Conservation (phyloP, 2,797 vertebrate genomes). For the Scomberomorus guttatus region DNA sequence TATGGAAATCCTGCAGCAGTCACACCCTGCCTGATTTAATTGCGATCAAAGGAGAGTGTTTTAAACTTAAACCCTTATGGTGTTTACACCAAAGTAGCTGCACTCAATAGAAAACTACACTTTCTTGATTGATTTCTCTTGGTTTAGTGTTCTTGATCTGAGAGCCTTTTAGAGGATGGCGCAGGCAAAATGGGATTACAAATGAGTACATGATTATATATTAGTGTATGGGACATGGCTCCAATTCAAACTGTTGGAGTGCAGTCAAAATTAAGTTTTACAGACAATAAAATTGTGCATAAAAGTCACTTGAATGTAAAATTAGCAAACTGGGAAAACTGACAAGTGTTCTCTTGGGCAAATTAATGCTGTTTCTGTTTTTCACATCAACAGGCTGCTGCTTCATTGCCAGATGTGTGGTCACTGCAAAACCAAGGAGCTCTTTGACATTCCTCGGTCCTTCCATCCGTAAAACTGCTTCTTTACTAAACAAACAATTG, state of each 20-base stretch:
- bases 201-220: neutral
- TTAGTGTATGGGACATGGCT: neutral
- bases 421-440: slow-evolving; percentile 11
- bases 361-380: slow-evolving; percentile 7
- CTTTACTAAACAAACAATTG: neutral
- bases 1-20: slow-evolving; percentile 46
- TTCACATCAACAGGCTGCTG: neutral
- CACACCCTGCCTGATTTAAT: slow-evolving; percentile 40
- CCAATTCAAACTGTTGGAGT: slow-evolving; percentile 1
- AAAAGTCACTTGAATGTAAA: slow-evolving; percentile 15
- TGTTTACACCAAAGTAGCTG: slow-evolving; percentile 21
- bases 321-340: slow-evolving; percentile 7
- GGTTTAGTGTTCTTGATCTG: slow-evolving; percentile 23
- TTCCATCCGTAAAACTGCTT: neutral
- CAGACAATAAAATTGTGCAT: neutral
- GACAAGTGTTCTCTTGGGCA: neutral
- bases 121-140: slow-evolving; percentile 9
- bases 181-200: slow-evolving; percentile 3
- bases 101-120: slow-evolving; percentile 8
- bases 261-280: neutral
- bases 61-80: slow-evolving; percentile 7
- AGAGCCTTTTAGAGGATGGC: neutral
- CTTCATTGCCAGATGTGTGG: neutral
- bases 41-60: slow-evolving; percentile 38
- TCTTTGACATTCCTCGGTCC: neutral